Conservation (phyloP, 2,113 vertebrate species). For the Pardalotus punctatus region DNA sequence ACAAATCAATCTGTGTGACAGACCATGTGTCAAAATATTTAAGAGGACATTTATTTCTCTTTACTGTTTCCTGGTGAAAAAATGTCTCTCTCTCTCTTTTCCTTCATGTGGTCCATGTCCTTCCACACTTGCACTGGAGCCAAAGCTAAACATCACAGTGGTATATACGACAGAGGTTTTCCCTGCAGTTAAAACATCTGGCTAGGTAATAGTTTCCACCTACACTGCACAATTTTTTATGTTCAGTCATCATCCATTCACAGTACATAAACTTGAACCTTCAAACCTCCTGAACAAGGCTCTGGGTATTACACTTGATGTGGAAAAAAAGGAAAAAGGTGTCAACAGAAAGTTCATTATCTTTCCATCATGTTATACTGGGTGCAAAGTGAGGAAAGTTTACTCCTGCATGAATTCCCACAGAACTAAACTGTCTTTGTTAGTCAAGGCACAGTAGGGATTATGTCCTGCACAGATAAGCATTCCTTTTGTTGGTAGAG, state of each 20-base stretch:
- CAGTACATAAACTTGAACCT: neutral
- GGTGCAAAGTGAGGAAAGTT: neutral
- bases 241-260: neutral
- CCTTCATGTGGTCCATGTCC: neutral
- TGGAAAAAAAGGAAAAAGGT: neutral
- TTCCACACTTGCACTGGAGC: neutral
- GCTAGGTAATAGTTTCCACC: neutral
- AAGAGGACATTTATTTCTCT: neutral
- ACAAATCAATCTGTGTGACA: neutral
- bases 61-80: neutral
- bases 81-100: neutral
- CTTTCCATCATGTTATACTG: neutral
- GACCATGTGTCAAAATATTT: neutral
- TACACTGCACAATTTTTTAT: neutral
- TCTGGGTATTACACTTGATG: neutral
- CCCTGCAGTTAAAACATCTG: neutral
- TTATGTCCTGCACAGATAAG: neutral
- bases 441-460: neutral
- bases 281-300: neutral
- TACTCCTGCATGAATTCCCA: neutral
- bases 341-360: neutral
- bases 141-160: neutral
- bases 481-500: neutral
- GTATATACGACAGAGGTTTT: neutral
- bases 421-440: neutral